Percentiles rank a stretch among this genome's conserved stretches.
phyloP scores from a whole-genome alignment of 2,113 vertebrate species.

The Acrocephalus kingi region DNA sequence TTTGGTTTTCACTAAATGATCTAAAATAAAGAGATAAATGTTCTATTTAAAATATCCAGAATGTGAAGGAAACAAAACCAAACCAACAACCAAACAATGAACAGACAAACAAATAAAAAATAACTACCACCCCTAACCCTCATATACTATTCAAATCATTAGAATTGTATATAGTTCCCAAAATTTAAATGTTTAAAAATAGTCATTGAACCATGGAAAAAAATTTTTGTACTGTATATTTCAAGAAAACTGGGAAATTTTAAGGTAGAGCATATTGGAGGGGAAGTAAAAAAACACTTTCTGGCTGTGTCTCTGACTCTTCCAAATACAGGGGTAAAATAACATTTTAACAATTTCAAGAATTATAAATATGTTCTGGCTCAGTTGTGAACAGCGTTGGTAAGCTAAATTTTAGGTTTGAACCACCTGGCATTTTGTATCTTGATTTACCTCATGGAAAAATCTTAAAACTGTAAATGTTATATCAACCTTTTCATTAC shows the following conservation, averaged over 20 bases:
- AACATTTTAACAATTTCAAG: not conserved
- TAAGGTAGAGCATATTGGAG: not conserved
- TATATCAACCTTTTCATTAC: not conserved
- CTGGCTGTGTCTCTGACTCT: not conserved
- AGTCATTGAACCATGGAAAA: not conserved
- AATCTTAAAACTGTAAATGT: not conserved
- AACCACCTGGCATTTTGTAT: not conserved
- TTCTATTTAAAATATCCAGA: not conserved
- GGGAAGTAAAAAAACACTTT: not conserved
- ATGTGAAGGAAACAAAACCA: not conserved
- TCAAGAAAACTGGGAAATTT: not conserved
- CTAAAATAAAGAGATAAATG: not conserved
- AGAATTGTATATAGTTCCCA: not conserved
- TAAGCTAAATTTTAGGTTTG: not conserved
- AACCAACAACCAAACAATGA: not conserved
- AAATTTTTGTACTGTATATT: not conserved
- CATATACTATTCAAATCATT: not conserved
- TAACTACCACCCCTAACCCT: accelerated
- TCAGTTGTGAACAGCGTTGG: not conserved
- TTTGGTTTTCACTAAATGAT: not conserved
- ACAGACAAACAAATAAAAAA: not conserved
- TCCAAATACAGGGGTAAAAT: not conserved
- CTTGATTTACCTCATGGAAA: not conserved
- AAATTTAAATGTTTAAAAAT: not conserved
- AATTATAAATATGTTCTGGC: not conserved